Percentiles rank a stretch among this genome's conserved stretches.
Conservation (phyloP, 1,140 invertebrate species). For the Lasioglossum albipes region DNA sequence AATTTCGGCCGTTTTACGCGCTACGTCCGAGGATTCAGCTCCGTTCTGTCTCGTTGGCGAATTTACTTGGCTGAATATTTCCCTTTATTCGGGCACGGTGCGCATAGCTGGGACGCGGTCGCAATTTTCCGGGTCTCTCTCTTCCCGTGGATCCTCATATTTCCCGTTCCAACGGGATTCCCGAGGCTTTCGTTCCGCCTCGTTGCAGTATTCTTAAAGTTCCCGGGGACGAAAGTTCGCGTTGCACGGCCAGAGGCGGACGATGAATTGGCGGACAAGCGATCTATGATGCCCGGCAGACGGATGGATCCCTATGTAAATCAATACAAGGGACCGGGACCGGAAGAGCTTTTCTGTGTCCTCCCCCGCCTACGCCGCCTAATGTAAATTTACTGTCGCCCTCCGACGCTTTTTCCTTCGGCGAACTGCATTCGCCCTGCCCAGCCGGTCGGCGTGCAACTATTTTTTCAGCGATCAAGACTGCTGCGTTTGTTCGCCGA, state of each 20-base stretch:
- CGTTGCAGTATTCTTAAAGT: background rate
- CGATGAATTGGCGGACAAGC: no score
- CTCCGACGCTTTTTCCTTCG: slow-evolving; percentile 61
- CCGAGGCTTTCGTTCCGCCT: background rate
- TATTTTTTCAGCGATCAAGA: background rate
- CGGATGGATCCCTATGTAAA: slow-evolving; percentile 17
- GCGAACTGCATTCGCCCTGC: slow-evolving; percentile 50
- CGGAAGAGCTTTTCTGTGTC: slow-evolving; percentile 70
- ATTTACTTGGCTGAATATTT: slow-evolving; percentile 16
- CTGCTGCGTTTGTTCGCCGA: no score
- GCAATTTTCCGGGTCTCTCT: background rate
- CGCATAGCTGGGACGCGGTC: background rate
- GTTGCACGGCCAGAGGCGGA: no score
- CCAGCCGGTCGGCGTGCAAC: background rate
- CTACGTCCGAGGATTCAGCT: background rate
- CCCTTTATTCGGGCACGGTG: no score
- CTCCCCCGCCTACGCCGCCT: slow-evolving; percentile 53
- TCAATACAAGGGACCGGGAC: slow-evolving; percentile 41
- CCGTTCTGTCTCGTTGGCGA: background rate
- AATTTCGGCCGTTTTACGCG: background rate
- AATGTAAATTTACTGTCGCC: slow-evolving; percentile 74
- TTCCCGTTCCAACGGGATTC: background rate
- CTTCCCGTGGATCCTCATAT: slow-evolving; percentile 1
- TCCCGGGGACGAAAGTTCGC: background rate
- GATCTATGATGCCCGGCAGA: background rate